A percentile compares a stretch with the other conserved stretches of the same genome.
These are phyloP conservation scores for Aricia agestis DNA, from an alignment of 1,140 invertebrate genomes.

Conservation along the genomic window DNA sequence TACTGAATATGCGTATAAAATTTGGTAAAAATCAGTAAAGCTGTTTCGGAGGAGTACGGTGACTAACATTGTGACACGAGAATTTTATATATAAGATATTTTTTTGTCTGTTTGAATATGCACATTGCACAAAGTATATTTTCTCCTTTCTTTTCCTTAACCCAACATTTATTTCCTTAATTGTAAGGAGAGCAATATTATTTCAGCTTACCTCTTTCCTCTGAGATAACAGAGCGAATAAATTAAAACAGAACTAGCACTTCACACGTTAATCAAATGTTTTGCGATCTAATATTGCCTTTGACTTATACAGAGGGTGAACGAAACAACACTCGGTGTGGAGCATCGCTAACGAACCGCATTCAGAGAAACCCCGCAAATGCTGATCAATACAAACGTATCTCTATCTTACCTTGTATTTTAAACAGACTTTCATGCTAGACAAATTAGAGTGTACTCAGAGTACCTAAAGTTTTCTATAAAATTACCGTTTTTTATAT, in stretches of 20 bases:
- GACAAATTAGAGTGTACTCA: too few species aligned
- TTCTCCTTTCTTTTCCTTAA: background rate
- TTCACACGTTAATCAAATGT: constrained; percentile 52
- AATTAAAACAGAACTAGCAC: constrained; percentile 14
- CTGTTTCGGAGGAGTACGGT: too few species aligned
- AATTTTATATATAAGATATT: too few species aligned
- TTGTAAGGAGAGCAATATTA: background rate
- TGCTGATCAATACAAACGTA: constrained; percentile 51
- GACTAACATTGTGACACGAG: too few species aligned
- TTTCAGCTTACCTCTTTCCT: background rate
- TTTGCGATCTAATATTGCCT: constrained; percentile 55
- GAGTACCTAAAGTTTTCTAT: too few species aligned
- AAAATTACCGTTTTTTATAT: too few species aligned
- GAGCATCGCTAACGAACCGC: constrained; percentile 55
- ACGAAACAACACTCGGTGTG: constrained; percentile 24
- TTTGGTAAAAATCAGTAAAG: too few species aligned
- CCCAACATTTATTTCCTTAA: background rate
- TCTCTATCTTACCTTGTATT: constrained; percentile 2
- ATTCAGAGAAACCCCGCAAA: constrained; percentile 58
- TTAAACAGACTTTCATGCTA: background rate
- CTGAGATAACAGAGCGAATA: background rate
- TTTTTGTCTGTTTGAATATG: too few species aligned
- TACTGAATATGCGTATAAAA: too few species aligned
- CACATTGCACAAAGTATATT: too few species aligned
- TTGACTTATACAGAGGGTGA: constrained; percentile 20